Conservation (phyloP, 2,113 vertebrate species). For the Xiphias gladius region DNA sequence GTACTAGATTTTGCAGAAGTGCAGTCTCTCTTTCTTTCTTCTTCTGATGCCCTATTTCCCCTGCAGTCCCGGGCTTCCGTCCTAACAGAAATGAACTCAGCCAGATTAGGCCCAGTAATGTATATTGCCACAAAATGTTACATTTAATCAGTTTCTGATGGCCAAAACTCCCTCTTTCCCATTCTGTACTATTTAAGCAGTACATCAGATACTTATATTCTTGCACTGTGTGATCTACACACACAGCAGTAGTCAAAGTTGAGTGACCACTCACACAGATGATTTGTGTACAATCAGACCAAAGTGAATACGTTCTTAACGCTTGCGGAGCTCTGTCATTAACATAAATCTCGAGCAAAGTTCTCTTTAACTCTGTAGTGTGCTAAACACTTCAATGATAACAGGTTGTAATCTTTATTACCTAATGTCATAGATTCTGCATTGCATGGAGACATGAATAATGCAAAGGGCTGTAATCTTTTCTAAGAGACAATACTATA, state of each 20-base stretch:
- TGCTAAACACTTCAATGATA: slow-evolving; percentile 77
- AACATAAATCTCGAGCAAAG: slow-evolving; percentile 72
- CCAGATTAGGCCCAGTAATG: slow-evolving; percentile 34
- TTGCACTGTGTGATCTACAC: slow-evolving; percentile 52
- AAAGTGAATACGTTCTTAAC: slow-evolving; percentile 73
- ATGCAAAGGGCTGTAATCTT: slow-evolving; percentile 73
- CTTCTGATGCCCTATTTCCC: slow-evolving; percentile 54
- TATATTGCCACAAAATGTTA: slow-evolving; percentile 43
- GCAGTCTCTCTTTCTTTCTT: slow-evolving; percentile 75
- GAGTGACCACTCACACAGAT: slow-evolving; percentile 70
- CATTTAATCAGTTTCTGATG: slow-evolving; percentile 34
- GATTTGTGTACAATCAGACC: slow-evolving; percentile 68
- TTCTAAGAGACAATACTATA: slow-evolving; percentile 53
- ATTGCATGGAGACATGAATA: slow-evolving; percentile 74
- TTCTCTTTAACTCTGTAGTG: slow-evolving; percentile 66
- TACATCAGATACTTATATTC: slow-evolving; percentile 38
- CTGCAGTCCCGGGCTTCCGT: slow-evolving; percentile 34
- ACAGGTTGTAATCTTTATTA: slow-evolving; percentile 81
- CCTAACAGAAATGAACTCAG: slow-evolving; percentile 38
- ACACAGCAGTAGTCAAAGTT: slow-evolving; percentile 55
- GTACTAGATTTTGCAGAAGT: slow-evolving; percentile 77
- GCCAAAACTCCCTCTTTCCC: slow-evolving; percentile 7
- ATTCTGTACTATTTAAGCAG: slow-evolving; percentile 32
- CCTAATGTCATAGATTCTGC: slow-evolving; percentile 71
- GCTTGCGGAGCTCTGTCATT: slow-evolving; percentile 60